Percentiles rank a stretch among this genome's conserved stretches.
phyloP scores from a whole-genome alignment of 2,888 invertebrate genomes.

The Molorchus minor region DNA sequence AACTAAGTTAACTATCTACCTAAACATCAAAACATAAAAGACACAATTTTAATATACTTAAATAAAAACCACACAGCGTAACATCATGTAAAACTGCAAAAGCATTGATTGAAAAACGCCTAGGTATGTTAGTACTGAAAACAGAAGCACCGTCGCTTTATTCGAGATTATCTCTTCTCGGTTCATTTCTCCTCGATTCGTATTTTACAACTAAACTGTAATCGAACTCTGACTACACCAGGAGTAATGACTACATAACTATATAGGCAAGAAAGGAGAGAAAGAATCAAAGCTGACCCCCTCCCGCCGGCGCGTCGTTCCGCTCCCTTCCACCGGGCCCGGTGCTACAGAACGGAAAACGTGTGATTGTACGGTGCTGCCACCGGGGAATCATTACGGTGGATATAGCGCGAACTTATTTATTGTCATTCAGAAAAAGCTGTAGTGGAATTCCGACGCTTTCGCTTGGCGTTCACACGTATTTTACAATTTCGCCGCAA shows the following conservation, averaged over 20 bases:
- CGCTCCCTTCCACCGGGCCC: slow-evolving; percentile 33
- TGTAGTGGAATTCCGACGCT: slow-evolving; percentile 24
- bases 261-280: slow-evolving; percentile 32
- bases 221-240: too few species aligned
- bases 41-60: too few species aligned
- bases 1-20: not conserved
- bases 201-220: slow-evolving; percentile 13
- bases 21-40: too few species aligned
- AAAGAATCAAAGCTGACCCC: slow-evolving; percentile 29
- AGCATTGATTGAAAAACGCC: too few species aligned
- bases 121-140: too few species aligned
- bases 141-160: too few species aligned
- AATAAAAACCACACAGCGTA: too few species aligned
- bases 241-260: slow-evolving; percentile 23
- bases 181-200: slow-evolving; percentile 16
- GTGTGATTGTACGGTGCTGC: slow-evolving; percentile 52
- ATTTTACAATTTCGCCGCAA: slow-evolving; percentile 27
- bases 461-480: slow-evolving; percentile 28
- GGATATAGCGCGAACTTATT: slow-evolving; percentile 46
- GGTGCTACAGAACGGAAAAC: slow-evolving; percentile 30
- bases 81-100: too few species aligned
- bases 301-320: slow-evolving; percentile 23
- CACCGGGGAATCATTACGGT: slow-evolving; percentile 45
- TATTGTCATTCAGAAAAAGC: slow-evolving; percentile 36
- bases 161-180: too few species aligned